Percentiles rank a stretch among this genome's conserved stretches.
These are phyloP conservation scores for Mimumesa dahlbomi DNA, from an alignment of 2,888 invertebrate genomes.

Conservation along the genomic window DNA sequence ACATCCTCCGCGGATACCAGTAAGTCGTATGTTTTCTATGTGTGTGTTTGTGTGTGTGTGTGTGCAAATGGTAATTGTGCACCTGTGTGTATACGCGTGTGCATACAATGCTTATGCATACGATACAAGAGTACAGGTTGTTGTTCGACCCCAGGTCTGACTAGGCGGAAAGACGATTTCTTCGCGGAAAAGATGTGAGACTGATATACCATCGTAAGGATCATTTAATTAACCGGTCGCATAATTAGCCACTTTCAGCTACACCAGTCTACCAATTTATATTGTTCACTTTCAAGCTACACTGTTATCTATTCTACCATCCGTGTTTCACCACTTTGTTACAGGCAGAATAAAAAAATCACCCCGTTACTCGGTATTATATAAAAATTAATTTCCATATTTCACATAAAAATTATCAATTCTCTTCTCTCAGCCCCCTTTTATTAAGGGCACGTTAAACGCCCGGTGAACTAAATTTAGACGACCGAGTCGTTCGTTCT, in stretches of 20 bases:
- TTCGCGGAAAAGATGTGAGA: conserved; percentile 35
- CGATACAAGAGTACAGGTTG: conserved; percentile 24
- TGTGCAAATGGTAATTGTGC: conserved; percentile 19
- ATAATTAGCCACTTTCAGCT: conserved; percentile 43
- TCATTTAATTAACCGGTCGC: conserved; percentile 40
- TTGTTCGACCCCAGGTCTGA: conserved; percentile 24
- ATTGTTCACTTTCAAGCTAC: background rate
- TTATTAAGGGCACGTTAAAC: too few species aligned
- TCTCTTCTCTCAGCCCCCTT: too few species aligned
- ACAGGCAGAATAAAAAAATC: too few species aligned
- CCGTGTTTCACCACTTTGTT: background rate
- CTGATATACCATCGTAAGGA: conserved; percentile 27
- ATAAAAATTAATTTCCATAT: too few species aligned
- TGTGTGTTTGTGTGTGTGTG: too few species aligned
- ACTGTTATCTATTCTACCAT: background rate
- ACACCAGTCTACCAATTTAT: background rate
- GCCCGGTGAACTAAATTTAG: too few species aligned
- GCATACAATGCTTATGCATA: conserved; percentile 26
- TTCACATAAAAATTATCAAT: too few species aligned
- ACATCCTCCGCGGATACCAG: conserved; percentile 18
- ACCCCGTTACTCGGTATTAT: too few species aligned
- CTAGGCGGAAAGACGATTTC: conserved; percentile 41
- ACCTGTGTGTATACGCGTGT: conserved; percentile 17
- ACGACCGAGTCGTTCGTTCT: conserved; percentile 9
- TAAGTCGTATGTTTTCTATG: background rate